Evolutionary conservation across 2,113 vertebrate genomes (phyloP).

Genomic region (Sceloporus undulatus): DNA sequence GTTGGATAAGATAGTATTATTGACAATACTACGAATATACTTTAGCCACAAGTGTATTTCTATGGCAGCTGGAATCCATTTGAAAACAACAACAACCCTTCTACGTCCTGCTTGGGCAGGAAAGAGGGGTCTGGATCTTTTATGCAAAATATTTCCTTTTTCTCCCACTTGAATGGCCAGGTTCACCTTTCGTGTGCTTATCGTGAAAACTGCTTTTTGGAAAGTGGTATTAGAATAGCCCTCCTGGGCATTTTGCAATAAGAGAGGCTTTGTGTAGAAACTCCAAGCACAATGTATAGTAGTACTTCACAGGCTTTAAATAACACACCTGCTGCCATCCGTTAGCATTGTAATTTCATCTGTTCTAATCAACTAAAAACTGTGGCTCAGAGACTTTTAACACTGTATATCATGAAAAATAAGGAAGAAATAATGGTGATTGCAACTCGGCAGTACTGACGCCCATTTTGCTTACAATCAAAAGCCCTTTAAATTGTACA

Average conservation of each 20-base stretch:
- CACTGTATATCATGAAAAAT: background rate
- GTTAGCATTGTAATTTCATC: background rate
- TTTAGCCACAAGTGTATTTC: constrained; percentile 41
- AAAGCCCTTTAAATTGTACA: constrained; percentile 21
- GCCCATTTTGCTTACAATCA: background rate
- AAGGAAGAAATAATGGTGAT: background rate
- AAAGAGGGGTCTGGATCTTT: background rate
- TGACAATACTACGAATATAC: background rate
- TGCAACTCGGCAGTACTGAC: background rate
- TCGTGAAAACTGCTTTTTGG: constrained; percentile 16
- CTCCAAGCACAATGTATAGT: constrained; percentile 30
- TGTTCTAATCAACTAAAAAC: background rate
- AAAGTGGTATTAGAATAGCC: background rate
- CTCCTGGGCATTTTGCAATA: background rate
- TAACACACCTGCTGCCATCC: fast-evolving
- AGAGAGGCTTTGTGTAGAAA: background rate
- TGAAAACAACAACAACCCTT: background rate
- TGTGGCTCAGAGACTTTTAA: background rate
- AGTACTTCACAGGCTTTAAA: fast-evolving
- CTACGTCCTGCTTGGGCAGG: background rate
- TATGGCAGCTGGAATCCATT: constrained; percentile 33
- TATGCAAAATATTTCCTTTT: constrained; percentile 32
- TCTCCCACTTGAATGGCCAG: constrained; percentile 38
- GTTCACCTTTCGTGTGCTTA: constrained; percentile 15
- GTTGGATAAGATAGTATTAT: constrained; percentile 19